These are phyloP conservation scores for Antennarius maculatus DNA, from an alignment of 2,797 vertebrate genomes.

Conservation along the genomic window DNA sequence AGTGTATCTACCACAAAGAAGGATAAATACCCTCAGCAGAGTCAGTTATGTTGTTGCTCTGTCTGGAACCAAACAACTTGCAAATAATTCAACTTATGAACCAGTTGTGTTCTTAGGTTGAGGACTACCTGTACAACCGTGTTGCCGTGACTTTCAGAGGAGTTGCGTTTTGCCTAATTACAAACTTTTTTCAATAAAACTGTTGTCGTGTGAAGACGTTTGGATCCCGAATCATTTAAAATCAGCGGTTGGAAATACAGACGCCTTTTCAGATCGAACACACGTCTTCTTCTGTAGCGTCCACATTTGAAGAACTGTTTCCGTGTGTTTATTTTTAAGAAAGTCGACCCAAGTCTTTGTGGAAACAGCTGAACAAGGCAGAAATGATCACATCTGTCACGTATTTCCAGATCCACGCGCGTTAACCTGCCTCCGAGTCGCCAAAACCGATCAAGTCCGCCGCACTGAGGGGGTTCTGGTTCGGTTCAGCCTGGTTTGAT, in stretches of 20 bases:
- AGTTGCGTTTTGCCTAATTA: too few species aligned
- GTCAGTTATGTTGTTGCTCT: too few species aligned
- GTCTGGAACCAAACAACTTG: too few species aligned
- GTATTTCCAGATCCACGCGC: slow-evolving; percentile 17
- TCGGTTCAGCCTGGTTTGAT: slow-evolving; percentile 1
- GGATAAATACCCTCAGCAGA: too few species aligned
- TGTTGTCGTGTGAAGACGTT: too few species aligned
- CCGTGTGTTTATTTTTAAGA: slow-evolving; percentile 46
- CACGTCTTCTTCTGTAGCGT: slow-evolving; percentile 7
- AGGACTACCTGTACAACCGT: too few species aligned
- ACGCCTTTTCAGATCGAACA: not conserved
- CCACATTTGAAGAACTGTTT: slow-evolving; percentile 23
- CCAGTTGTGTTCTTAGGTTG: too few species aligned
- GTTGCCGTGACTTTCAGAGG: too few species aligned
- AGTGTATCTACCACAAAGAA: too few species aligned
- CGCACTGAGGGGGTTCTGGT: slow-evolving; percentile 22
- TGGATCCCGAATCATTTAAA: not conserved
- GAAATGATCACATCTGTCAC: slow-evolving; percentile 8
- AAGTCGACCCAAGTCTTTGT: slow-evolving; percentile 32
- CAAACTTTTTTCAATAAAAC: too few species aligned
- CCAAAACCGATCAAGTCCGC: slow-evolving; percentile 33
- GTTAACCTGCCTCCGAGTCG: slow-evolving; percentile 16
- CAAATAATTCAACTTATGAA: too few species aligned
- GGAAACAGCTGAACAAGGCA: slow-evolving; percentile 41
- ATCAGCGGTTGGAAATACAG: slow-evolving; percentile 7